These are phyloP conservation scores for Balaenoptera acutorostrata DNA, from an alignment of 2,113 vertebrate genomes.

Conservation along the genomic window DNA sequence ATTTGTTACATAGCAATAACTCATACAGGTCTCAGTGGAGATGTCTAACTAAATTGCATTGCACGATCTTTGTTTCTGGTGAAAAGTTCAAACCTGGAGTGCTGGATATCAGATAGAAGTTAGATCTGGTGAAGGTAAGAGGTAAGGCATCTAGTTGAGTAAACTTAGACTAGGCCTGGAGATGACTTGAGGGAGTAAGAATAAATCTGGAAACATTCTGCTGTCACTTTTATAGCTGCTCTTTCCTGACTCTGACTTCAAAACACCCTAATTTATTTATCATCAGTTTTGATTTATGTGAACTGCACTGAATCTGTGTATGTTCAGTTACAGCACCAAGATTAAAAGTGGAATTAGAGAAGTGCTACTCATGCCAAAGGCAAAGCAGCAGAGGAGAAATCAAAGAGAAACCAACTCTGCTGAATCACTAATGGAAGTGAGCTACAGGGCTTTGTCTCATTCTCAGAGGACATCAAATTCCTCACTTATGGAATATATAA, in stretches of 20 bases:
- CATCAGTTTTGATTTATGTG: not conserved
- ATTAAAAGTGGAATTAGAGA: not conserved
- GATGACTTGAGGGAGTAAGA: not conserved
- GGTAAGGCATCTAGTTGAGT: not conserved
- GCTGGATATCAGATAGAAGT: not conserved
- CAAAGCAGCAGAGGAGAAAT: not conserved
- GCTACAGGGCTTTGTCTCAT: not conserved
- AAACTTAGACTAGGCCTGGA: not conserved
- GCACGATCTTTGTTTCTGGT: not conserved
- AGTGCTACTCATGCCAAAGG: not conserved
- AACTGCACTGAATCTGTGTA: not conserved
- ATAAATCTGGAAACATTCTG: constrained; percentile 22
- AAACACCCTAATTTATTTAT: constrained; percentile 10
- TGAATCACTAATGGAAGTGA: not conserved
- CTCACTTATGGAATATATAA: not conserved
- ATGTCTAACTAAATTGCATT: not conserved
- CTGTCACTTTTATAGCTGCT: constrained; percentile 23
- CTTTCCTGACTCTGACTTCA: not conserved
- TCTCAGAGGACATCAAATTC: not conserved
- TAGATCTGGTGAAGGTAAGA: not conserved
- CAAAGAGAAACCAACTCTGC: not conserved
- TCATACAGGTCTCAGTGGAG: not conserved
- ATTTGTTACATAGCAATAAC: not conserved
- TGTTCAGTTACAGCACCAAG: not conserved
- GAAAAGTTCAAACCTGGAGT: not conserved